phyloP scores from a whole-genome alignment of 1,140 invertebrate species.

The Brachionus asplanchnoidis region DNA sequence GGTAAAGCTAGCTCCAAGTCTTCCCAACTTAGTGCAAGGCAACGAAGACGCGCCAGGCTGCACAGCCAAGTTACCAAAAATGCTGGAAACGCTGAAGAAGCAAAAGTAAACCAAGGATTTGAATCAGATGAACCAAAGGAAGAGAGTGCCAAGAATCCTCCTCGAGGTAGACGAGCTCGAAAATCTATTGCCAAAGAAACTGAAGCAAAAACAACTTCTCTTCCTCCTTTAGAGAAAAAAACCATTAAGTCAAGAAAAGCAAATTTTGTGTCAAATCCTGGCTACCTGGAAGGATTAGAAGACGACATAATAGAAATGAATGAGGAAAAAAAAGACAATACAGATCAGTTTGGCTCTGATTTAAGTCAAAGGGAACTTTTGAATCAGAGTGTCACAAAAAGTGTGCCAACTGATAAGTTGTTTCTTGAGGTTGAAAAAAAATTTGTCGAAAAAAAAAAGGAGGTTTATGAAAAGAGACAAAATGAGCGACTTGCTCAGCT shows the following conservation, averaged over 20 bases:
- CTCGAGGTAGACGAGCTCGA: neutral
- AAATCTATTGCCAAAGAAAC: neutral
- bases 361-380: constrained; percentile 28
- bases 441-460: constrained; percentile 25
- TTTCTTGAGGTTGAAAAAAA: constrained; percentile 31
- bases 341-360: neutral
- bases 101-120: neutral
- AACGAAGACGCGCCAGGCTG: neutral
- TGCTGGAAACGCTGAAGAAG: neutral
- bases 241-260: neutral
- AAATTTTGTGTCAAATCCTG: neutral
- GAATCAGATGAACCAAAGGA: neutral
- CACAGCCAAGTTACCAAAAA: neutral
- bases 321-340: neutral
- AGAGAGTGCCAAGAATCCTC: neutral
- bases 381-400: neutral
- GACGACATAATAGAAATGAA: constrained; percentile 34
- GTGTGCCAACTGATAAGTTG: constrained; percentile 34
- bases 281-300: constrained; percentile 14
- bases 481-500: constrained; percentile 9
- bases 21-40: neutral
- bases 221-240: neutral
- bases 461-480: constrained; percentile 10
- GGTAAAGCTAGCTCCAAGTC: neutral
- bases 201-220: neutral